A percentile compares a stretch with the other conserved stretches of the same genome.
Conservation (phyloP, 1,140 invertebrate genomes). For the Agrilus planipennis region DNA sequence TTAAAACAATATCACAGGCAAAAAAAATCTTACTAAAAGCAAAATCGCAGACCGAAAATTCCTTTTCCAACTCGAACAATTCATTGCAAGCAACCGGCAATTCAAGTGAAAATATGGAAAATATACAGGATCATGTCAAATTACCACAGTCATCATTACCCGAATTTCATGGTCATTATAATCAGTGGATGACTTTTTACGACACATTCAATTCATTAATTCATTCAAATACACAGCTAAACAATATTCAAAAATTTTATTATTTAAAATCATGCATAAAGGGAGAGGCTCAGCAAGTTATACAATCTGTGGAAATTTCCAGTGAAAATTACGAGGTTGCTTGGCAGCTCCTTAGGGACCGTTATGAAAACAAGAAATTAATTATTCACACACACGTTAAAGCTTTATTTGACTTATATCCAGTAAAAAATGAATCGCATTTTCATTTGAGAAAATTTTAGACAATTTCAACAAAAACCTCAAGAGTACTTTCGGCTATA, state of each 20-base stretch:
- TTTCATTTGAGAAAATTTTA: constrained; percentile 4
- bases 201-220: constrained; percentile 4
- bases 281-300: background rate
- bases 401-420: constrained; percentile 4
- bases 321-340: constrained; percentile 2
- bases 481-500: too few species aligned
- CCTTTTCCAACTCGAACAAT: too few species aligned
- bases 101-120: background rate
- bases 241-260: constrained; percentile 4
- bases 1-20: background rate
- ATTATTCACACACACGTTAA: constrained; percentile 2
- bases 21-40: too few species aligned
- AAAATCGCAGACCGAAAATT: too few species aligned
- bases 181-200: constrained; percentile 2
- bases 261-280: constrained; percentile 3
- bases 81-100: background rate
- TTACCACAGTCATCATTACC: constrained; percentile 1
- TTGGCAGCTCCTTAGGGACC: constrained; percentile 5
- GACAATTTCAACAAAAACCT: too few species aligned
- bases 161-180: constrained; percentile 4
- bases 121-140: background rate
- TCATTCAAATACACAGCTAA: background rate
- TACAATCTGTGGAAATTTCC: background rate
- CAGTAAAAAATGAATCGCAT: constrained; percentile 6
- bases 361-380: constrained; percentile 8